Evolutionary conservation across 2,113 vertebrate species (phyloP).

Genomic region (Dicaeum eximium): DNA sequence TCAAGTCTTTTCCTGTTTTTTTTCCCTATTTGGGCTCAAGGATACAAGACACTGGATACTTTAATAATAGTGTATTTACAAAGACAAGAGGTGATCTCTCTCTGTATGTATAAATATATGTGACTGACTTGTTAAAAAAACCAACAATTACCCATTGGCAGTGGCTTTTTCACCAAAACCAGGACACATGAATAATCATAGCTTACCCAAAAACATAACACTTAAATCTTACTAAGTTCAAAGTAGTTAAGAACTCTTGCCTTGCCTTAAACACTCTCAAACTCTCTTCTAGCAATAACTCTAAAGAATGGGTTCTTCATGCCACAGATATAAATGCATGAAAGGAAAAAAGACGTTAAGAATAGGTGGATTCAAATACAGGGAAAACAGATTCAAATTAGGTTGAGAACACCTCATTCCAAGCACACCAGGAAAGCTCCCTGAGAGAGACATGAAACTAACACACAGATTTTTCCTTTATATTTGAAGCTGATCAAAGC

Average conservation of each 20-base stretch:
- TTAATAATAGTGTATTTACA: background rate
- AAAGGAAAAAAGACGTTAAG: background rate
- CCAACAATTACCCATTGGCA: background rate
- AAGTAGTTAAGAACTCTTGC: background rate
- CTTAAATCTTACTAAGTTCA: background rate
- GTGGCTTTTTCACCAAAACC: background rate
- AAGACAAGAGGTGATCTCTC: background rate
- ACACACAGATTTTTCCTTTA: background rate
- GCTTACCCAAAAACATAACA: background rate
- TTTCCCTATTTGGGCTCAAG: background rate
- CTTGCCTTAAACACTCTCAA: background rate
- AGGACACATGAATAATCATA: background rate
- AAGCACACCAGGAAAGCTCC: background rate
- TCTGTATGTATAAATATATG: background rate
- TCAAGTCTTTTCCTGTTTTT: background rate
- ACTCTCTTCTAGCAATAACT: background rate
- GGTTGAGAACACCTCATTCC: background rate
- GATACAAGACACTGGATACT: background rate
- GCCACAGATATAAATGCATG: background rate
- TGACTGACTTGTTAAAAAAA: background rate
- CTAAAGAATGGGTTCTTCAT: background rate
- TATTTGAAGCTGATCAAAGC: slow-evolving; percentile 20
- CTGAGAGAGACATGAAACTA: background rate
- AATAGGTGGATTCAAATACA: background rate
- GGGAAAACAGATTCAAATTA: slow-evolving; percentile 1